A percentile compares a stretch with the other conserved stretches of the same genome.
Evolutionary conservation across 2,888 invertebrate genomes (phyloP).

Genomic region (Drosophila hamatofila): DNA sequence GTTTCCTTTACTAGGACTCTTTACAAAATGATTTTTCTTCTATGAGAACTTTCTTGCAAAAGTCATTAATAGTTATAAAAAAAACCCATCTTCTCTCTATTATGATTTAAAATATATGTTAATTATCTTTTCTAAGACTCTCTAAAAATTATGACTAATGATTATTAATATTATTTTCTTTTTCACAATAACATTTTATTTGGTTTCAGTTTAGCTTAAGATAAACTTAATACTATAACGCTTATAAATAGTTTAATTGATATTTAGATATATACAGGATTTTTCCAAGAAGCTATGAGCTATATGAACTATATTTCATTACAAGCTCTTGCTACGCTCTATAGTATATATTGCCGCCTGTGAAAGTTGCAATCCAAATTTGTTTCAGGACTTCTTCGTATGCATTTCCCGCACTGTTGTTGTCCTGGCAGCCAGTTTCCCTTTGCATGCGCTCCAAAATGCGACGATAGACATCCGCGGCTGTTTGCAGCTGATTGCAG

Average conservation of each 20-base stretch:
- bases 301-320: background rate
- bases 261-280: background rate
- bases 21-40: too few species aligned
- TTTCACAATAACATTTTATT: background rate
- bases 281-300: background rate
- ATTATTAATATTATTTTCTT: background rate
- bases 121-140: too few species aligned
- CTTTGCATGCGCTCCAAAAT: conserved; percentile 41
- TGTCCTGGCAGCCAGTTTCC: background rate
- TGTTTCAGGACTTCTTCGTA: conserved; percentile 37
- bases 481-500: conserved; percentile 55
- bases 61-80: too few species aligned
- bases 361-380: conserved; percentile 66
- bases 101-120: too few species aligned
- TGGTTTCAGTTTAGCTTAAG: background rate
- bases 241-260: background rate
- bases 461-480: conserved; percentile 50
- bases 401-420: background rate
- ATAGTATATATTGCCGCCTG: conserved; percentile 59
- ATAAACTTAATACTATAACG: background rate
- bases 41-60: too few species aligned
- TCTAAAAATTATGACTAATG: background rate
- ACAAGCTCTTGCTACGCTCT: conserved; percentile 29
- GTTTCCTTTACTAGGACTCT: too few species aligned
- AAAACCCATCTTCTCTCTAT: too few species aligned